Evolutionary conservation across 1,140 invertebrate genomes (phyloP).

Genomic region (Harlomillsia oculata): DNA sequence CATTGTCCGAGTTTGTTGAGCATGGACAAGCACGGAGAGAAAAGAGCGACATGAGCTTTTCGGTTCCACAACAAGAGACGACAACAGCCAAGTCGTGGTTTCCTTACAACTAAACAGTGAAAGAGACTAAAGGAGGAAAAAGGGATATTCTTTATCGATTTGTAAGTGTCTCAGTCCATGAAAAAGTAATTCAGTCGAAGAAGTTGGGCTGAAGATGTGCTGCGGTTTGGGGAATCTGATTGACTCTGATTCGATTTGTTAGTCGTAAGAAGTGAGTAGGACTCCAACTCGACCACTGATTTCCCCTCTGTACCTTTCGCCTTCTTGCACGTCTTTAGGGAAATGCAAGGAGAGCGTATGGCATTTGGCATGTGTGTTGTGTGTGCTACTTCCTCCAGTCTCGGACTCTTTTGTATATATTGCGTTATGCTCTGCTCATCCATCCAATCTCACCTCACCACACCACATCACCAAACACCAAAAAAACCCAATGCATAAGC

Average conservation of each 20-base stretch:
- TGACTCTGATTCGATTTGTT: conserved; percentile 32
- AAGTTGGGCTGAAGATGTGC: conserved; percentile 20
- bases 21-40: no score
- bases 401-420: conserved; percentile 9
- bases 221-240: conserved; percentile 28
- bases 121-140: conserved; percentile 7
- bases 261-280: conserved; percentile 11
- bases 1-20: no score
- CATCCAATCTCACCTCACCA: no score
- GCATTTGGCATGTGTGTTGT: background rate
- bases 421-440: no score
- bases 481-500: no score
- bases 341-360: conserved; percentile 1
- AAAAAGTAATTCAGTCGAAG: conserved; percentile 19
- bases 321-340: conserved; percentile 17
- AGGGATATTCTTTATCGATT: conserved; percentile 10
- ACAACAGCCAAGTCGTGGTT: background rate
- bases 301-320: conserved; percentile 23
- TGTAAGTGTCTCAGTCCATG: conserved; percentile 12
- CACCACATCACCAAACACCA: no score
- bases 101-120: background rate
- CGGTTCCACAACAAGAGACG: no score
- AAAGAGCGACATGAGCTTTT: no score
- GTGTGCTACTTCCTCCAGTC: conserved; percentile 11
- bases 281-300: conserved; percentile 17